Base-by-base conservation (phyloP, 1,140 invertebrate genomes). In the Drosophila kurseongensis region DNA sequence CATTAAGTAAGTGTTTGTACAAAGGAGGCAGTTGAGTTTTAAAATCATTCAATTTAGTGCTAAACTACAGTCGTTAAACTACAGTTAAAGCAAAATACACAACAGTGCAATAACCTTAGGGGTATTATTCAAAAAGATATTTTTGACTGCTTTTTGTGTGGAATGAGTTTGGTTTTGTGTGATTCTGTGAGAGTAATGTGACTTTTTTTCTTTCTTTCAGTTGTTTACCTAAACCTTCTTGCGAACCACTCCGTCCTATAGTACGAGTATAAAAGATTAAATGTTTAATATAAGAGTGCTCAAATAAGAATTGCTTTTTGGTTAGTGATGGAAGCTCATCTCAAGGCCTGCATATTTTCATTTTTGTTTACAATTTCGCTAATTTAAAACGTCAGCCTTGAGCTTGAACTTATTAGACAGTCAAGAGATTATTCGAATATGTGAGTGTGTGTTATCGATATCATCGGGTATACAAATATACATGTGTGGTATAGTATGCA, bases 221-320 rank as follows among this genome's bases (percentile, higher is more conserved):
- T 78, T n/a, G 50, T 88, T 89, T 89, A 89, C 84, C 84, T 89
- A 84, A 59, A 66, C 56, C 29, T 13, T 89, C 84, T 66, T 54
- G 54, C 45, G 62, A 54, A 63, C 62, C 72, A 72, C 63, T 59
- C 44, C 45, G 66, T 47, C 80, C 84, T 89, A 89, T 12, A 52
- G 5, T n/a, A 9, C 13, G 13, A 50, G 29, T 52, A 36, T 84
- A 89, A 89, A 74, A 89, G 65, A 84, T 84, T 35, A 41, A 75
- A 69, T 78, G 56, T 89, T 71, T 89, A 89, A 89, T 90, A 84
- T 69, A 13, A 55, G 48, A 50, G 69, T 79, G 50, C 48, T 51
- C 56, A 36, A 55, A 16, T 10, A 44, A 54, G 35, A 54, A 18
- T 14, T 38, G 16, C 52, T 61, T 32, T 36, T 52, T 18, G 27